Conservation (phyloP, 2,797 vertebrate species). For the Notamacropus eugenii region DNA sequence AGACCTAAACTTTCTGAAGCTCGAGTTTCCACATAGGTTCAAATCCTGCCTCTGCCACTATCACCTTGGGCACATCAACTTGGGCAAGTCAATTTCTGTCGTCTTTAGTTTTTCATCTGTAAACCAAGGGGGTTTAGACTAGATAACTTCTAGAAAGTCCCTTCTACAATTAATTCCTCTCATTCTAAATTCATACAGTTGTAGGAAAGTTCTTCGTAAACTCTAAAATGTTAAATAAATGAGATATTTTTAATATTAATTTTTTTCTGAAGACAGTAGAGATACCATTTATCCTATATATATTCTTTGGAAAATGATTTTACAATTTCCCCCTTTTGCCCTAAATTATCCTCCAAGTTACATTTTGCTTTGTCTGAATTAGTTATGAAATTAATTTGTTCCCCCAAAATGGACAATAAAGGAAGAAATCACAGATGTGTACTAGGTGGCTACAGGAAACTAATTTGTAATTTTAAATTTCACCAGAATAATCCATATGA, state of each 20-base stretch:
- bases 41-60: background rate
- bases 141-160: background rate
- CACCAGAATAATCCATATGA: background rate
- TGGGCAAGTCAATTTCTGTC: background rate
- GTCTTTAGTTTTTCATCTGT: background rate
- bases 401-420: background rate
- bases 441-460: background rate
- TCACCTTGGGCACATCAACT: background rate
- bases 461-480: background rate
- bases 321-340: conserved; percentile 4
- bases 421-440: background rate
- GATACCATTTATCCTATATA: background rate
- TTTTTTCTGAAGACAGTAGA: background rate
- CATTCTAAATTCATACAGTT: background rate
- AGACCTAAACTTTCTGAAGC: background rate
- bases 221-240: background rate
- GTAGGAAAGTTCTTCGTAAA: background rate
- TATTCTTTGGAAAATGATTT: background rate
- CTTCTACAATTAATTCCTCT: background rate
- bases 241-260: background rate
- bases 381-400: conserved; percentile 21
- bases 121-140: background rate
- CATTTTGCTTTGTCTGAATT: conserved; percentile 38
- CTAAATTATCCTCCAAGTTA: conserved; percentile 15
- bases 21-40: background rate